Base-by-base conservation (phyloP, 92 coral and sea anemone species). In the Bergia puertoricense region DNA sequence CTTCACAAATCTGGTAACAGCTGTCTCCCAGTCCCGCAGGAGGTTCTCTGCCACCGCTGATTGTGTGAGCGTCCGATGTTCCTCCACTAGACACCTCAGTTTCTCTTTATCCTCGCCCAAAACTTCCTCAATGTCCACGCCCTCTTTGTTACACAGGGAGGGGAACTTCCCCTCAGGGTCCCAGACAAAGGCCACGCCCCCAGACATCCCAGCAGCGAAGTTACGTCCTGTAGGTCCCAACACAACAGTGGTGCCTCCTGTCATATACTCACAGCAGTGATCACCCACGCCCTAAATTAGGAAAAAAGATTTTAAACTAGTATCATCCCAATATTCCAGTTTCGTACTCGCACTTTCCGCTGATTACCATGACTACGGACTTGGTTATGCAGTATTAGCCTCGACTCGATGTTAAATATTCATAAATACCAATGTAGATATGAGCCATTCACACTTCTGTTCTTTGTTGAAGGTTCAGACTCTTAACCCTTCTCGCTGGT, bases 221-320 rank as follows among this genome's bases (percentile, higher is more conserved):
- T 96, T 96, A 81, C 97, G 89, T 77, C 99, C 98, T 8, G 96
- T 93, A 23, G 93, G 39, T 2, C 99, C 99, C 54, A 96, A 92
- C 43, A 96, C 93, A 11, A 96, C 98, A 14, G 91, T 95, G 22
- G 91, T 89, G 0, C 99, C 99, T 20, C 98, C 99, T 8, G 99
- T 96, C 99, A 96, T 96, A 94, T 96, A 96, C 84, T 96, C 99
- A 85, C 99, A 96, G 81, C 99, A 96, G 71, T 96, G 99, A 74
- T 96, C 99, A 82, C 99, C 99, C 37, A 95, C 98, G 37, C 99
- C 99, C 98, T 96, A 39, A 42, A 77, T 57, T 72, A 81, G 14
- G 9, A 13, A 54, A 54, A 54, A 54, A 0, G 59, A 10, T 54
- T 54, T 54, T 9, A 54, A 54, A 8, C 59, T 54, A 54, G 1